Evolutionary conservation across 1,140 invertebrate species (phyloP).

Genomic region (Mercenaria mercenaria): DNA sequence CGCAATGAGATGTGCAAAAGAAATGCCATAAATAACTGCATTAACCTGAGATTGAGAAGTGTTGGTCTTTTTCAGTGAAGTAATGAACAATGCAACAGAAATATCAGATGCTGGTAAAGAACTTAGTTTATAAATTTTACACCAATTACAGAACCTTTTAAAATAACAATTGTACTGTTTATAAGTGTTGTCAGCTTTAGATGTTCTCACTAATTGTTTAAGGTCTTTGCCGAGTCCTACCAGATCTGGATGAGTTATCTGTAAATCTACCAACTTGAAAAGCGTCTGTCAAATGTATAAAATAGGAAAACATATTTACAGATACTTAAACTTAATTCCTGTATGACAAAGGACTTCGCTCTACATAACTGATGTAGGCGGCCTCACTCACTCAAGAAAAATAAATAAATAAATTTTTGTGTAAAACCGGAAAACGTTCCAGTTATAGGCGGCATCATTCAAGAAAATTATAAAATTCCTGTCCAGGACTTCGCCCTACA

Average conservation of each 20-base stretch:
- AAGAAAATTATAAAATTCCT: too few relatives aligned
- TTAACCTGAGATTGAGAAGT: background rate
- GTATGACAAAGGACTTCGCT: too few relatives aligned
- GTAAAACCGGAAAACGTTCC: too few relatives aligned
- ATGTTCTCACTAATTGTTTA: background rate
- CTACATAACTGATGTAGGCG: too few relatives aligned
- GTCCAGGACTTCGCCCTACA: too few relatives aligned
- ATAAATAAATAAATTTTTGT: too few relatives aligned
- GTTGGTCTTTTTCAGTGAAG: background rate
- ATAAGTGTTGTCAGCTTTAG: constrained; percentile 22
- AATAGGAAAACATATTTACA: too few relatives aligned
- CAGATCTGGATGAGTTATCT: constrained; percentile 15
- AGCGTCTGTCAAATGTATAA: too few relatives aligned
- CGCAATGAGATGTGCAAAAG: background rate
- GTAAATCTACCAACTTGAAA: background rate
- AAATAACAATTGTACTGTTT: constrained; percentile 10
- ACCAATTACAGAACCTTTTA: constrained; percentile 20
- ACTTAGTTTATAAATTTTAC: background rate
- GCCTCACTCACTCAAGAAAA: too few relatives aligned
- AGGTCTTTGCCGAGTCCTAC: background rate
- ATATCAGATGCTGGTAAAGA: constrained; percentile 11
- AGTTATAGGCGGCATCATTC: too few relatives aligned
- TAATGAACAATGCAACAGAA: background rate
- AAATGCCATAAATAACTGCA: constrained; percentile 3
- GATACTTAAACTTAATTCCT: too few relatives aligned